Percentiles rank a stretch among this genome's conserved stretches.
Evolutionary conservation across 2,888 invertebrate genomes (phyloP).

Genomic region (Caenorhabditis wallacei): DNA sequence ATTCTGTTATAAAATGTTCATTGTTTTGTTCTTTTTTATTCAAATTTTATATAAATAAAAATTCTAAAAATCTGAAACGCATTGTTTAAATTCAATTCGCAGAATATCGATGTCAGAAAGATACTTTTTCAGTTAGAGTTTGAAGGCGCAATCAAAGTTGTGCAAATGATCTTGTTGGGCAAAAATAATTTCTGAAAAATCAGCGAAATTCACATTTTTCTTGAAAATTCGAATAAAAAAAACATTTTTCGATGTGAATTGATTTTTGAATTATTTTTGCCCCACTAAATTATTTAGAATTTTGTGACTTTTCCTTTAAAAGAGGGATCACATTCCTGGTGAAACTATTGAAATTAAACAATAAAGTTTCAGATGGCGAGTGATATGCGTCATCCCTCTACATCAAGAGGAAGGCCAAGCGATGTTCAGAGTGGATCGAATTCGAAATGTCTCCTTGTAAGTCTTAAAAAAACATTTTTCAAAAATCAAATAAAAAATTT

Average conservation of each 20-base stretch:
- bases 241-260: too few species aligned
- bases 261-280: too few species aligned
- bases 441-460: background rate
- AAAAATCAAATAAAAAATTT: conserved; percentile 35
- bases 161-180: too few species aligned
- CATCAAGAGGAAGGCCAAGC: background rate
- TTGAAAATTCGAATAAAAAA: too few species aligned
- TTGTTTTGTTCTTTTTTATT: conserved; percentile 39
- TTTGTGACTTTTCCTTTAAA: too few species aligned
- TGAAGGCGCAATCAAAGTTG: too few species aligned
- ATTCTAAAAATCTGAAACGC: background rate
- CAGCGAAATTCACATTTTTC: too few species aligned
- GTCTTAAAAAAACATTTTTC: background rate
- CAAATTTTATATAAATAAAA: conserved; percentile 32
- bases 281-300: too few species aligned
- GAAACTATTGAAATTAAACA: background rate
- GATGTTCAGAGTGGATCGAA: background rate
- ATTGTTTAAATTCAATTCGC: conserved; percentile 5
- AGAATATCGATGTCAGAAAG: conserved; percentile 7
- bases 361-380: conserved; percentile 14
- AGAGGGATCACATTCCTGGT: too few species aligned
- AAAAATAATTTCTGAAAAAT: too few species aligned
- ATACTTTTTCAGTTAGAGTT: background rate
- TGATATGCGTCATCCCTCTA: conserved; percentile 3
- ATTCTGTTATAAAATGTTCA: conserved; percentile 48